A percentile compares a stretch with the other conserved stretches of the same genome.
These are phyloP conservation scores for Amblyornis subalaris DNA, from an alignment of 2,113 vertebrate genomes.

Conservation along the genomic window DNA sequence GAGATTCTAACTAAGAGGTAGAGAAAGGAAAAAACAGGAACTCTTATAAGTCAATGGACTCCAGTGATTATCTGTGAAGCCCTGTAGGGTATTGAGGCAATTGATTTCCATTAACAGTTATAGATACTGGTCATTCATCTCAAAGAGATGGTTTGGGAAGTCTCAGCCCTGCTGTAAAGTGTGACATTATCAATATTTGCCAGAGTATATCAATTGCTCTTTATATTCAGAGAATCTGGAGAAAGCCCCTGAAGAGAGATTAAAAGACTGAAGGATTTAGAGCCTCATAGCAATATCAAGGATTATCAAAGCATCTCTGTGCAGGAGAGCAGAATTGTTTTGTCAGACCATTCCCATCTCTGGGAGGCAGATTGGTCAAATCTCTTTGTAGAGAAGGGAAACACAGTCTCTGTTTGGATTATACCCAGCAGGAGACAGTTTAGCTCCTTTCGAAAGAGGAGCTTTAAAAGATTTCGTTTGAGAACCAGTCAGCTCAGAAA, in stretches of 20 bases:
- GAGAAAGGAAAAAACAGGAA: background rate
- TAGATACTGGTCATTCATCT: background rate
- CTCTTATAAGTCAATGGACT: background rate
- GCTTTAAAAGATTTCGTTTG: slow-evolving; percentile 6
- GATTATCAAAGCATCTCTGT: slow-evolving; percentile 30
- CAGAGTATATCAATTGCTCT: background rate
- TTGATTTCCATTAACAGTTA: background rate
- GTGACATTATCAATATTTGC: slow-evolving; percentile 18
- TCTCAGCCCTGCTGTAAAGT: background rate
- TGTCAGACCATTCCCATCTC: background rate
- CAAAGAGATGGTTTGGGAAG: background rate
- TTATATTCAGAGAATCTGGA: slow-evolving; percentile 12
- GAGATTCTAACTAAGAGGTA: background rate
- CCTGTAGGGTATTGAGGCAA: background rate
- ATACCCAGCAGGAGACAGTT: slow-evolving; percentile 32
- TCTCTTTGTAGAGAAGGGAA: slow-evolving; percentile 2
- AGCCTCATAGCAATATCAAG: background rate
- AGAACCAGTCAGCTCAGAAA: slow-evolving; percentile 10
- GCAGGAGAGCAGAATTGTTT: background rate
- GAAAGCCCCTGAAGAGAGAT: slow-evolving; percentile 22
- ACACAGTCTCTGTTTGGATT: background rate
- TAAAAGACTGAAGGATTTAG: slow-evolving; percentile 17
- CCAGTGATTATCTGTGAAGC: background rate
- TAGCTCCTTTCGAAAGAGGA: background rate
- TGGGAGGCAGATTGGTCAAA: background rate